Evolutionary conservation across 2,113 vertebrate species (phyloP).

Genomic region (Bombycilla garrulus): DNA sequence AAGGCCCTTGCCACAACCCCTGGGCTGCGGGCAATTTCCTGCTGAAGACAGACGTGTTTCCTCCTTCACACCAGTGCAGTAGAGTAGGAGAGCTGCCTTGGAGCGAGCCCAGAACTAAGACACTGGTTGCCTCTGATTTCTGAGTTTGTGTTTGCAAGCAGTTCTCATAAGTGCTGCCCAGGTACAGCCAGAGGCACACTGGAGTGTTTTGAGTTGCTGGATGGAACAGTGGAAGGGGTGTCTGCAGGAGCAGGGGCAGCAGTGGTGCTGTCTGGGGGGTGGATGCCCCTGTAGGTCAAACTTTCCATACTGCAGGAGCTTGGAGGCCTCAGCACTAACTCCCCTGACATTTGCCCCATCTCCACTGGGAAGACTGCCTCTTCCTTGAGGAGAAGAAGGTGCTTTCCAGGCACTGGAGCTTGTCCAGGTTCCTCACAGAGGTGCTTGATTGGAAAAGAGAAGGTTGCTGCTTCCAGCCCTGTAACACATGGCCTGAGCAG

Average conservation of each 20-base stretch:
- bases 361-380: background rate
- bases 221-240: background rate
- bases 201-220: background rate
- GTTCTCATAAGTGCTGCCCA: background rate
- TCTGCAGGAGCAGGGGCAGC: fast-evolving
- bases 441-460: background rate
- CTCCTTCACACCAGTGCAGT: background rate
- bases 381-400: background rate
- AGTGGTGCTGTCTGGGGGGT: background rate
- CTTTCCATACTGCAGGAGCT: background rate
- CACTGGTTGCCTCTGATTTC: background rate
- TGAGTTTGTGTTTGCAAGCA: background rate
- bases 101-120: background rate
- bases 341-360: background rate
- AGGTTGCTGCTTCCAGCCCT: background rate
- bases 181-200: fast-evolving
- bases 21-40: background rate
- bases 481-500: background rate
- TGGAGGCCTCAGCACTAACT: background rate
- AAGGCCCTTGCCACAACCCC: background rate
- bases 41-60: background rate
- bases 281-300: background rate
- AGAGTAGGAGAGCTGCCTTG: background rate
- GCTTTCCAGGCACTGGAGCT: background rate
- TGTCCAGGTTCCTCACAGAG: background rate